Evolutionary conservation across 2,888 invertebrate species (phyloP).

Genomic region (Ctena decussata): DNA sequence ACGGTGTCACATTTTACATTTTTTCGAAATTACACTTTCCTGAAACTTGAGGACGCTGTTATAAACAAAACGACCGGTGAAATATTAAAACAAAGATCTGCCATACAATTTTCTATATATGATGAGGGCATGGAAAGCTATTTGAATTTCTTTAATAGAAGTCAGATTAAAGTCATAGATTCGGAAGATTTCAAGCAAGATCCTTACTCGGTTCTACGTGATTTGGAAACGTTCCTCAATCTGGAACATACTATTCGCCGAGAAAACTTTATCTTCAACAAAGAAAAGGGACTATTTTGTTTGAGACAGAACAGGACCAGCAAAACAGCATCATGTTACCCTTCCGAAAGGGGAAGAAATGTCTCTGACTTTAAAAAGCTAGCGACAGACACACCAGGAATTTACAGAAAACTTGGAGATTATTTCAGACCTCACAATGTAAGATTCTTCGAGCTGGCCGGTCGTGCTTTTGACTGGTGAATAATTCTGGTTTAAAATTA

Average conservation of each 20-base stretch:
- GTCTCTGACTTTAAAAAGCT: slow-evolving; percentile 93
- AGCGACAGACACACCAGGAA: slow-evolving; percentile 92
- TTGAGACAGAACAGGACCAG: slow-evolving; percentile 88
- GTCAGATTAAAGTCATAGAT: slow-evolving; percentile 97
- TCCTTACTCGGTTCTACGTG: slow-evolving; percentile 75
- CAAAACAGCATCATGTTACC: slow-evolving; percentile 92
- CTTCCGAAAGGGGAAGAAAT: slow-evolving; percentile 94
- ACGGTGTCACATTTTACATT: slow-evolving; percentile 91
- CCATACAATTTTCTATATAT: slow-evolving; percentile 73
- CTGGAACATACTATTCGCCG: slow-evolving; percentile 64
- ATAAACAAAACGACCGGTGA: neutral
- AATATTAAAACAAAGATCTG: neutral
- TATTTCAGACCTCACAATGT: slow-evolving; percentile 83
- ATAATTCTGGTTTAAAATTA: too few relatives aligned
- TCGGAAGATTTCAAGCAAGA: slow-evolving; percentile 74
- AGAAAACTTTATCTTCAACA: slow-evolving; percentile 98
- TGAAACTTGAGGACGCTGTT: neutral
- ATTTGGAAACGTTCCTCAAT: slow-evolving; percentile 77
- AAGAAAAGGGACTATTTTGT: slow-evolving; percentile 98
- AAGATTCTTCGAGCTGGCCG: slow-evolving; percentile 92
- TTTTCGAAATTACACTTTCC: neutral
- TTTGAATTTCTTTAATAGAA: slow-evolving; percentile 93
- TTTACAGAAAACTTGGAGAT: slow-evolving; percentile 83
- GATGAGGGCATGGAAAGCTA: slow-evolving; percentile 92
- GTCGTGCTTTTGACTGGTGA: slow-evolving; percentile 97